These are phyloP conservation scores for Thelaira solivaga DNA, from an alignment of 2,888 invertebrate species.

Conservation along the genomic window DNA sequence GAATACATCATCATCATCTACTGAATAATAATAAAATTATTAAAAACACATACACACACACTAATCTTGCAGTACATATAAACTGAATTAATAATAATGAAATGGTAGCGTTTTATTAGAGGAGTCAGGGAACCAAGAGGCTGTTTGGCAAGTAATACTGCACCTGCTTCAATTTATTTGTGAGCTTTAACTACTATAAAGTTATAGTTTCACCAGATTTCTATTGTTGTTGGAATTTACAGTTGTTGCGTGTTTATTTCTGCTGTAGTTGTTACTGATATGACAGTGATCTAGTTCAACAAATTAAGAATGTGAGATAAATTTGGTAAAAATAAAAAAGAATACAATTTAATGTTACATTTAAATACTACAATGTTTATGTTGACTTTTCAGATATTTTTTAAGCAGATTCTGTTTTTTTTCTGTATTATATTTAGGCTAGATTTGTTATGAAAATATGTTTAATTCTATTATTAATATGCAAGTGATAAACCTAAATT, in stretches of 20 bases:
- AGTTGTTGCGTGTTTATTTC: constrained; percentile 9
- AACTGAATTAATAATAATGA: neutral
- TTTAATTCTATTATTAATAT: no score
- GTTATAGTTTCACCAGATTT: constrained; percentile 53
- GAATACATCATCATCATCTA: constrained; percentile 36
- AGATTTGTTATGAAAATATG: no score
- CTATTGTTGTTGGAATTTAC: constrained; percentile 38
- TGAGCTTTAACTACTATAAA: constrained; percentile 10
- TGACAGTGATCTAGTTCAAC: constrained; percentile 58
- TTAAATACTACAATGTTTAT: no score
- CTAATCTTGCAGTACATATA: constrained; percentile 6
- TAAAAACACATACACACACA: neutral
- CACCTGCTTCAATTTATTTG: constrained; percentile 20
- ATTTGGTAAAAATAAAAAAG: constrained; percentile 25
- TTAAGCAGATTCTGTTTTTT: no score
- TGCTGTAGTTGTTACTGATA: constrained; percentile 13
- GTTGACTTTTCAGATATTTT: no score
- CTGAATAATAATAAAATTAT: constrained; percentile 7
- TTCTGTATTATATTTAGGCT: no score
- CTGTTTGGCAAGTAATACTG: neutral
- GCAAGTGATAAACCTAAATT: no score
- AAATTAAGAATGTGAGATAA: constrained; percentile 50
- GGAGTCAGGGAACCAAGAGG: neutral
- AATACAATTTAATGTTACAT: no score
- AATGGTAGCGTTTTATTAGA: neutral